Conservation (phyloP, 2,113 vertebrate species). For the Pardalotus punctatus region DNA sequence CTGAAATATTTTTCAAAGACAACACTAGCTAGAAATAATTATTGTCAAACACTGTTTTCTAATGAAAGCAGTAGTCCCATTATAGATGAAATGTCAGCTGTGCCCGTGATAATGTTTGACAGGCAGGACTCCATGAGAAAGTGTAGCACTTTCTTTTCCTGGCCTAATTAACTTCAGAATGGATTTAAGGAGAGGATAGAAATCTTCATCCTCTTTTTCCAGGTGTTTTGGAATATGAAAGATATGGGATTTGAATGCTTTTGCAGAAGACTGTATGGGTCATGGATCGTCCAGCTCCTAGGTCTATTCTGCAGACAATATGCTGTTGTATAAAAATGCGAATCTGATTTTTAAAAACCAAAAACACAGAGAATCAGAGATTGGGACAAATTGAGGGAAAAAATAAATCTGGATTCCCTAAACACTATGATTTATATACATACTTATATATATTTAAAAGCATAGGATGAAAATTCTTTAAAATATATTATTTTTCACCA, state of each 20-base stretch:
- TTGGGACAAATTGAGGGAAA: not conserved
- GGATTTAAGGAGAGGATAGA: not conserved
- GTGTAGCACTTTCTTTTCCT: not conserved
- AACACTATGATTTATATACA: not conserved
- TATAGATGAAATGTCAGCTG: not conserved
- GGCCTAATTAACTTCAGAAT: not conserved
- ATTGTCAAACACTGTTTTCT: not conserved
- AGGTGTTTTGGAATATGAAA: not conserved
- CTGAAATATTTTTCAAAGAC: not conserved
- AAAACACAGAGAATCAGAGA: not conserved
- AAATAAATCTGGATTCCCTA: not conserved
- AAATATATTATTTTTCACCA: not conserved
- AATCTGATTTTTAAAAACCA: not conserved
- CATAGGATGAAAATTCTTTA: not conserved
- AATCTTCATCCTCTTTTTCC: not conserved
- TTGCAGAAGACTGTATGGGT: not conserved
- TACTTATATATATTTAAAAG: not conserved
- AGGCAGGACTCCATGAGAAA: not conserved
- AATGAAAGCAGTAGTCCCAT: not conserved
- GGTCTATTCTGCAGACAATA: not conserved
- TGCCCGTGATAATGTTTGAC: not conserved
- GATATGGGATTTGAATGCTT: not conserved
- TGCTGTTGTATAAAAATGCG: not conserved
- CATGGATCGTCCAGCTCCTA: not conserved
- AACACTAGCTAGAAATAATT: not conserved